Percentiles rank a stretch among this genome's conserved stretches.
These are phyloP conservation scores for Coenobita brevimanus DNA, from an alignment of 1,140 invertebrate genomes.

Conservation along the genomic window DNA sequence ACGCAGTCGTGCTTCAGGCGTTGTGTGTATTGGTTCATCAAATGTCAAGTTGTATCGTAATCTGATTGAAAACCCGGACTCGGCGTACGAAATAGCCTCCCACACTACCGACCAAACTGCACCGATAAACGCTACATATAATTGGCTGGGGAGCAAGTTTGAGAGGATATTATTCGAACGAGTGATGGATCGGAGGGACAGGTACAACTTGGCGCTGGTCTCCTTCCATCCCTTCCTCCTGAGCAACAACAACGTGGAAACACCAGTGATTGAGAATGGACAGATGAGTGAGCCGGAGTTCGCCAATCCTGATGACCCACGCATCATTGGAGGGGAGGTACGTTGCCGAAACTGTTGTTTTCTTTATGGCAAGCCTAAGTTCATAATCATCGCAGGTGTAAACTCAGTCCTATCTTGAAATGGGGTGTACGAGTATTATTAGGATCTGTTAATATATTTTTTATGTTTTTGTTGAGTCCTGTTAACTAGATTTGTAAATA, in stretches of 20 bases:
- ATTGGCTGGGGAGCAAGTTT: conserved; percentile 90
- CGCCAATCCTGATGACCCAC: conserved; percentile 81
- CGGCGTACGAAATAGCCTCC: conserved; percentile 94
- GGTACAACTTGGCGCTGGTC: conserved; percentile 93
- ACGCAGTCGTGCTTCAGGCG: conserved; percentile 89
- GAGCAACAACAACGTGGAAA: conserved; percentile 87
- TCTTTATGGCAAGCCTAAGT: too few species aligned
- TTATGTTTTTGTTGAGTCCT: too few species aligned
- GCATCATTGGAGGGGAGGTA: conserved; percentile 87
- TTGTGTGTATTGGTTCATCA: conserved; percentile 88
- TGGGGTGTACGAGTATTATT: too few species aligned
- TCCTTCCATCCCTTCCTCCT: conserved; percentile 88
- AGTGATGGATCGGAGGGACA: conserved; percentile 91
- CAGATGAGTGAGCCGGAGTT: conserved; percentile 86
- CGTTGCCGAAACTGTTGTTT: too few species aligned
- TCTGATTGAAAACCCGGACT: conserved; percentile 92
- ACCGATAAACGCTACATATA: conserved; percentile 93
- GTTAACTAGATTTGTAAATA: too few species aligned
- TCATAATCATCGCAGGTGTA: too few species aligned
- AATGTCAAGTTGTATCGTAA: conserved; percentile 94
- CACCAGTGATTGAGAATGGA: conserved; percentile 82
- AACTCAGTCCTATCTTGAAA: too few species aligned
- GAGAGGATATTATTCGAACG: conserved; percentile 83
- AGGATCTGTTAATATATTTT: too few species aligned
- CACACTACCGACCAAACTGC: conserved; percentile 95